A percentile compares a stretch with the other conserved stretches of the same genome.
Evolutionary conservation across 1,140 invertebrate species (phyloP).

Genomic region (Calycopis cecrops): DNA sequence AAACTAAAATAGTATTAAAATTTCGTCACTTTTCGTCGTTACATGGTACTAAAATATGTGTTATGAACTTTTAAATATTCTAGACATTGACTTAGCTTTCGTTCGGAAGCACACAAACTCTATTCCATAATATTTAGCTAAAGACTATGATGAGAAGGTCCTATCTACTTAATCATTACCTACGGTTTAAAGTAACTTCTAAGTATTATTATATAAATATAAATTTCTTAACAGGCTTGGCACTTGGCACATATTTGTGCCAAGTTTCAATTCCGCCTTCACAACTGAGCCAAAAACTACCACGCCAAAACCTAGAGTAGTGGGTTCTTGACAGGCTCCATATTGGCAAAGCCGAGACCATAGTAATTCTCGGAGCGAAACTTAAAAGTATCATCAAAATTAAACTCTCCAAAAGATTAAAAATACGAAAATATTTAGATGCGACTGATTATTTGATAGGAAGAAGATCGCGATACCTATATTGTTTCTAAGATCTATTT

Average conservation of each 20-base stretch:
- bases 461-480: no score
- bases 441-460: no score
- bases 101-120: no score
- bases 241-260: slow-evolving; percentile 7
- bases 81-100: no score
- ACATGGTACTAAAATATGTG: no score
- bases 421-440: no score
- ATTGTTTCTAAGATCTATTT: no score
- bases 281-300: slow-evolving; percentile 8
- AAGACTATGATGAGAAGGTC: no score
- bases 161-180: not conserved
- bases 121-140: no score
- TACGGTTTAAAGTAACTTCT: not conserved
- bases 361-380: not conserved
- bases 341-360: slow-evolving; percentile 3
- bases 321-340: slow-evolving; percentile 6
- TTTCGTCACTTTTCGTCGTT: no score
- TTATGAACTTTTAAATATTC: no score
- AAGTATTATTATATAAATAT: not conserved
- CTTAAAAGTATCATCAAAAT: not conserved
- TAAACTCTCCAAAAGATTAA: not conserved
- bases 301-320: slow-evolving; percentile 2
- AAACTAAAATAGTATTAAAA: no score
- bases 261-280: slow-evolving; percentile 10
- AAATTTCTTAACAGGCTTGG: slow-evolving; percentile 3